Base-by-base conservation (phyloP, 2,797 vertebrate genomes). In the Sebastes nivosus region DNA sequence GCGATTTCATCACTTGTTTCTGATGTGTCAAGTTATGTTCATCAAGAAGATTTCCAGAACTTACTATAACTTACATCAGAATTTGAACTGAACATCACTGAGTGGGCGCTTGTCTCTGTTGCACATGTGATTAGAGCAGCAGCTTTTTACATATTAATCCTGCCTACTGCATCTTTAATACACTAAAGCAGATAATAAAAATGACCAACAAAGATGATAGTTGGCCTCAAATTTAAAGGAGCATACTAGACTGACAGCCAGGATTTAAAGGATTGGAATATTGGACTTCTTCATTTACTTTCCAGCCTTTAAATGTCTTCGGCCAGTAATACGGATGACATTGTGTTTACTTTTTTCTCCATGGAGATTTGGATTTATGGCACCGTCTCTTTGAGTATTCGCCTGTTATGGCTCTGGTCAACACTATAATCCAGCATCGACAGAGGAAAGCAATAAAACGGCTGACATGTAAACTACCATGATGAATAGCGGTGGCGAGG, bases 41-140 rank as follows among this genome's bases (percentile, higher is more conserved):
- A 63, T 81, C 69, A 74, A 54, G 36, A 38, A 24, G 55, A 67
- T 78, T 80, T 77, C 64, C 24, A 20, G 32, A 55, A 52, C 59
- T 86, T 83, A 70, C 77, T 65, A 42, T 55, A 67, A 78, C 83
- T 90, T 89, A 64, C 86, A 91, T 92, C 89, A 91, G 78, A 79
- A 67, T 80, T 52, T 66, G 16, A 52, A 58, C 59, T n/a, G 66
- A 75, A 27, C 46, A 42, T 32, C 25, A 57, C 1, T 2, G 65
- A 65, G 65, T 14, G 20, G 20, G n/a, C 38, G 1, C 25, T 57
- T 4, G 12, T 14, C 12, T 69, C 34, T 46, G 67, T 38, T 25
- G 58, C 27, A 64, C 34, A 5, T 8, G 9, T 63, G 34, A 81
- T 84, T 34, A 55, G 55, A 59, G 22, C 6, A 72, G 57, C 0